These are phyloP conservation scores for Peromyscus californicus DNA, from an alignment of 2,113 vertebrate species.

Conservation along the genomic window DNA sequence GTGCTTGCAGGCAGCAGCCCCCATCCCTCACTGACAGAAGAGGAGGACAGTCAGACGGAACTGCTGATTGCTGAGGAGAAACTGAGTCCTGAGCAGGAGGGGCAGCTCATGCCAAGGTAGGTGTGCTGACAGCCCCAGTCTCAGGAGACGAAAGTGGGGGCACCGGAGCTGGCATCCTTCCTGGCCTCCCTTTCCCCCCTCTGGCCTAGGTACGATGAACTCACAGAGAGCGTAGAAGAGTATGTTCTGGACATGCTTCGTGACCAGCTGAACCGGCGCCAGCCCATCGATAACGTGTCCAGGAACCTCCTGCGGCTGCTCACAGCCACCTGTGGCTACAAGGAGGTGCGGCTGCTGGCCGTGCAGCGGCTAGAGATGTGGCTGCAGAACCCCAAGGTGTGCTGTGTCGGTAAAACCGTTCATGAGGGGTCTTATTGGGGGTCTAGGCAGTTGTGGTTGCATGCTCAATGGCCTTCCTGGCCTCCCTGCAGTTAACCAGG, in stretches of 20 bases:
- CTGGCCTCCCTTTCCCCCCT: neutral
- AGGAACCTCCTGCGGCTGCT: constrained; percentile 97
- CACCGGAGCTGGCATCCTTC: neutral
- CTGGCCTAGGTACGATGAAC: constrained; percentile 94
- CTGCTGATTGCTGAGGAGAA: constrained; percentile 98
- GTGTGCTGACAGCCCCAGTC: accelerated
- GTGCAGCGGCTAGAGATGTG: constrained; percentile 99
- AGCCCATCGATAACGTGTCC: constrained; percentile 98
- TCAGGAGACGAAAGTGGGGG: neutral
- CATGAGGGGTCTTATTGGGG: neutral
- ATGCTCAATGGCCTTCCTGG: too few species aligned
- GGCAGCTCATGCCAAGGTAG: constrained; percentile 97
- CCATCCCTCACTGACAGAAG: constrained; percentile 96
- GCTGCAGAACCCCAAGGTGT: constrained; percentile 99
- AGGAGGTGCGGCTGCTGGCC: constrained; percentile 95
- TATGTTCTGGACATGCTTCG: constrained; percentile 97
- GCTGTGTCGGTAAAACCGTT: neutral
- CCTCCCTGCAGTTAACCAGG: constrained; percentile 92
- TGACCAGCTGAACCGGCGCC: constrained; percentile 97
- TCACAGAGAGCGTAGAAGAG: constrained; percentile 97
- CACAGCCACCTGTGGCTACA: constrained; percentile 96
- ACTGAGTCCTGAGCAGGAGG: constrained; percentile 97
- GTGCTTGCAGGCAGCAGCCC: constrained; percentile 94
- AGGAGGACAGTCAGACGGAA: constrained; percentile 98
- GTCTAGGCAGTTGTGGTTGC: too few species aligned